A percentile compares a stretch with the other conserved stretches of the same genome.
Conservation (phyloP, 2,113 vertebrate species). For the Thamnaconus septentrionalis region DNA sequence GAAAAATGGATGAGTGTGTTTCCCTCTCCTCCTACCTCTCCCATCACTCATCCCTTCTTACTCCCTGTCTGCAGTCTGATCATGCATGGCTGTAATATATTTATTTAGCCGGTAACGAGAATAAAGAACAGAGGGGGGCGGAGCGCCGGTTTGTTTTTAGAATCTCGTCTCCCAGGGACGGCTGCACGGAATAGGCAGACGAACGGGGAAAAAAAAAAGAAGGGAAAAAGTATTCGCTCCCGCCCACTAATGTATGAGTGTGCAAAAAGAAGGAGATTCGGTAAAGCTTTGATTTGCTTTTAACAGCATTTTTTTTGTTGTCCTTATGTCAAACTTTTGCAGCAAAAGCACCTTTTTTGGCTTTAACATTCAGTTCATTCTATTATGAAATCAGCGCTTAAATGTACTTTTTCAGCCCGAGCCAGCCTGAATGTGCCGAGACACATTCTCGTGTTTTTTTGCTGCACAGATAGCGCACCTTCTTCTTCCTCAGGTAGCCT, state of each 20-base stretch:
- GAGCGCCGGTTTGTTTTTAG: background rate
- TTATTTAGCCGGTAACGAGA: constrained; percentile 49
- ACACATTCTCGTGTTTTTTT: background rate
- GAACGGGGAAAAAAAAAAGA: background rate
- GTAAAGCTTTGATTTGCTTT: background rate
- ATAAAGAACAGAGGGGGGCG: constrained; percentile 11
- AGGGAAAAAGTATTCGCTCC: constrained; percentile 7
- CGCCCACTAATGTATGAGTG: background rate
- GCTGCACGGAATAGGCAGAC: background rate
- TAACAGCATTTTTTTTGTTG: background rate
- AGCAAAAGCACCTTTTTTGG: too few species aligned
- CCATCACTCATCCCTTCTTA: constrained; percentile 33
- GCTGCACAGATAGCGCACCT: constrained; percentile 19
- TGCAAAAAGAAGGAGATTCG: background rate
- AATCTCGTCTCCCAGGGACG: background rate
- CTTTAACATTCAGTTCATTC: too few species aligned
- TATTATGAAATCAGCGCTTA: too few species aligned
- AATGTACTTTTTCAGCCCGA: too few species aligned
- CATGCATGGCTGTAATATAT: constrained; percentile 50
- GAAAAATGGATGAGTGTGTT: constrained; percentile 66
- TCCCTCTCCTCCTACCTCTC: constrained; percentile 2
- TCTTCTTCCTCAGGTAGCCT: constrained; percentile 14
- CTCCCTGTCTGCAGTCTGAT: constrained; percentile 45
- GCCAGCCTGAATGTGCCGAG: too few species aligned
- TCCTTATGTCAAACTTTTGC: constrained; percentile 8